phyloP scores from a whole-genome alignment of 2,888 invertebrate species.

The Drosophila prolongata region DNA sequence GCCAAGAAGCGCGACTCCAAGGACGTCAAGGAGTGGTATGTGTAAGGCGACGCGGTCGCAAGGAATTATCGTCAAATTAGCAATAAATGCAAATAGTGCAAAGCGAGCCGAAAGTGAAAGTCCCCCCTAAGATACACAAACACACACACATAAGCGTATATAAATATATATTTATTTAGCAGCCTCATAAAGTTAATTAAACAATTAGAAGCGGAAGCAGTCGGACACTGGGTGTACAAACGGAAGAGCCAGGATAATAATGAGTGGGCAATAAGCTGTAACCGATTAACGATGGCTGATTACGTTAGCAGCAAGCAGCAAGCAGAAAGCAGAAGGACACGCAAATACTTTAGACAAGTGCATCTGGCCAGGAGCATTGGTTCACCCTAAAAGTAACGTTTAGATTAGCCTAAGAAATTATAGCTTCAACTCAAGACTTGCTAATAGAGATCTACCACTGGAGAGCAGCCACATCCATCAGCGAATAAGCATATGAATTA shows the following conservation, averaged over 20 bases:
- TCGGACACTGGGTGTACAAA: constrained; percentile 39
- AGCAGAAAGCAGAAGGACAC: constrained; percentile 20
- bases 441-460: constrained; percentile 44
- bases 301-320: constrained; percentile 23
- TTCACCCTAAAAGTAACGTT: constrained; percentile 19
- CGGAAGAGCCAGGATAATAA: constrained; percentile 40
- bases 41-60: constrained; percentile 86
- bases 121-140: constrained; percentile 33
- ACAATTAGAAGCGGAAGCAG: constrained; percentile 48
- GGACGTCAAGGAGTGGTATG: constrained; percentile 98
- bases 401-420: constrained; percentile 68
- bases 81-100: constrained; percentile 64
- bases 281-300: constrained; percentile 12
- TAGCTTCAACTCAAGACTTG: constrained; percentile 76
- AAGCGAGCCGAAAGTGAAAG: constrained; percentile 42
- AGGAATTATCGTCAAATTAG: constrained; percentile 77
- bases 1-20: constrained; percentile 91
- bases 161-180: constrained; percentile 47
- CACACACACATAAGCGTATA: constrained; percentile 31
- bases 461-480: constrained; percentile 38
- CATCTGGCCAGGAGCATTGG: constrained; percentile 21
- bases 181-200: constrained; percentile 56
- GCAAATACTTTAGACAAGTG: constrained; percentile 41
- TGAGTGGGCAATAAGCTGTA: not conserved
- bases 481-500: constrained; percentile 44